Percentiles rank a stretch among this genome's conserved stretches.
phyloP scores from a whole-genome alignment of 2,888 invertebrate species.

The Melipona bicolor region DNA sequence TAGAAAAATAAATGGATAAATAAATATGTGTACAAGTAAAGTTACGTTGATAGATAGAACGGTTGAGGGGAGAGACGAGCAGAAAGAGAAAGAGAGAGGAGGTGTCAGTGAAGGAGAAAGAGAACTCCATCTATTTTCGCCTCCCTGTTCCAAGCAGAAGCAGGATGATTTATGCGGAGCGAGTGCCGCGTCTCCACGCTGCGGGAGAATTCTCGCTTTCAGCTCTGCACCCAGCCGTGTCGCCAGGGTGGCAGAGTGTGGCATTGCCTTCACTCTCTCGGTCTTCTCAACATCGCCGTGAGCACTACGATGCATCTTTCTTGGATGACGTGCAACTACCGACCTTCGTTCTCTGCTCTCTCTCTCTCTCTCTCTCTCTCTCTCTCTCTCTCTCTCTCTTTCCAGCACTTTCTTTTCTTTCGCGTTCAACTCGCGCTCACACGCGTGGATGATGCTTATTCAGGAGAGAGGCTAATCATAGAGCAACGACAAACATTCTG shows the following conservation, averaged over 20 bases:
- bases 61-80: background rate
- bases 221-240: conserved; percentile 76
- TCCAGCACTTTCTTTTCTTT: background rate
- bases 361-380: background rate
- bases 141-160: conserved; percentile 75
- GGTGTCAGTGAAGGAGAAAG: conserved; percentile 8
- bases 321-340: conserved; percentile 72
- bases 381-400: background rate
- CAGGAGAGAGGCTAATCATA: conserved; percentile 66
- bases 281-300: conserved; percentile 54
- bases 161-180: conserved; percentile 79
- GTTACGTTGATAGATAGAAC: conserved; percentile 1
- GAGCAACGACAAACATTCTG: conserved; percentile 54
- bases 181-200: conserved; percentile 77
- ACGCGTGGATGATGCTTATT: conserved; percentile 49
- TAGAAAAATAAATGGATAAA: background rate
- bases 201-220: conserved; percentile 80
- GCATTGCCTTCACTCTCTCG: conserved; percentile 64
- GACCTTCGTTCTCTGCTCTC: conserved; percentile 53
- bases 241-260: conserved; percentile 75
- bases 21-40: background rate
- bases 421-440: background rate
- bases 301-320: conserved; percentile 71
- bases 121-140: conserved; percentile 78
- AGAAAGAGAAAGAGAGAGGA: background rate